Conservation (phyloP, 2,888 invertebrate genomes). For the Aporophyla nigra region DNA sequence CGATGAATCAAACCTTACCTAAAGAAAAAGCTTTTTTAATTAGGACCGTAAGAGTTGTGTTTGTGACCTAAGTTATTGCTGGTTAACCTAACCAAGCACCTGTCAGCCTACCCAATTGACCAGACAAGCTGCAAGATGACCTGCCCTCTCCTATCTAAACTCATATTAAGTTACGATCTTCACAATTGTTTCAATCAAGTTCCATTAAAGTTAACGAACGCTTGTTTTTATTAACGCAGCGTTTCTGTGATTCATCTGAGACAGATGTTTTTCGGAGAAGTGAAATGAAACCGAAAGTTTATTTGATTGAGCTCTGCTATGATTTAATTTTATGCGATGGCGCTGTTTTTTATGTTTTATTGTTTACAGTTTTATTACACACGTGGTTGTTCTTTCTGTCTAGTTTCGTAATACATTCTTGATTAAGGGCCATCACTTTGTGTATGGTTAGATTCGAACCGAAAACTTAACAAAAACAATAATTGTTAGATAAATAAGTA, state of each 20-base stretch:
- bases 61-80: background rate
- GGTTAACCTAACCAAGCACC: constrained; percentile 16
- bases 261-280: constrained; percentile 31
- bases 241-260: constrained; percentile 33
- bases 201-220: constrained; percentile 29
- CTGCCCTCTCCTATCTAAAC: constrained; percentile 10
- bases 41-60: too few relatives aligned
- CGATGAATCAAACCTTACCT: too few relatives aligned
- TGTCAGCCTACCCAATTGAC: constrained; percentile 34
- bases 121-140: constrained; percentile 43
- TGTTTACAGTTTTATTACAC: background rate
- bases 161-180: constrained; percentile 29
- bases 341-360: constrained; percentile 6
- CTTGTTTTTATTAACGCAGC: constrained; percentile 7
- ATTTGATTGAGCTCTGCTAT: constrained; percentile 1
- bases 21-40: too few relatives aligned
- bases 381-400: background rate
- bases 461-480: background rate
- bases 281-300: constrained; percentile 46
- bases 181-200: constrained; percentile 42
- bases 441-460: background rate
- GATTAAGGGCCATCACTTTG: background rate
- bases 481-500: background rate
- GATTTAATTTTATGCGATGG: constrained; percentile 17
- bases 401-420: background rate